These are phyloP conservation scores for Cerastis rubricosa DNA, from an alignment of 2,888 invertebrate species.

Conservation along the genomic window DNA sequence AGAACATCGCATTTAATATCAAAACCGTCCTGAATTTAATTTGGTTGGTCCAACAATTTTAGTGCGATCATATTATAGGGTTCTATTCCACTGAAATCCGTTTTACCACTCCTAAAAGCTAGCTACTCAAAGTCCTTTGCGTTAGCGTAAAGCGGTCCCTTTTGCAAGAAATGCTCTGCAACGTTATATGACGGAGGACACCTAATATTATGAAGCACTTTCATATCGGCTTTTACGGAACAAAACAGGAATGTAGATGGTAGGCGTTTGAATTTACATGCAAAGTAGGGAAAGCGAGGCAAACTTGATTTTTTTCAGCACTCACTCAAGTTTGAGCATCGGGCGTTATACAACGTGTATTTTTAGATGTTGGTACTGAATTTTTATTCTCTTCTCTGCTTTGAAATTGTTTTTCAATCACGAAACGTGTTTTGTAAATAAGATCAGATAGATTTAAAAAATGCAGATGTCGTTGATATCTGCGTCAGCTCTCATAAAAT, in stretches of 20 bases:
- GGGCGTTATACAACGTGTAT: conserved; percentile 33
- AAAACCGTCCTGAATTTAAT: conserved; percentile 56
- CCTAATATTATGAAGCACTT: conserved; percentile 75
- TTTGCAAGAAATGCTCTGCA: conserved; percentile 76
- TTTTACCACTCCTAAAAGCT: conserved; percentile 69
- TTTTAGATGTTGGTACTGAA: conserved; percentile 41
- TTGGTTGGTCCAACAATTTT: conserved; percentile 61
- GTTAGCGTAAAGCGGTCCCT: conserved; percentile 74
- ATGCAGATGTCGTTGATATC: conserved; percentile 14
- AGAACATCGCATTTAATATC: conserved; percentile 33
- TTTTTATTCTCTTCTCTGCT: conserved; percentile 24
- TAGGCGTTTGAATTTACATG: conserved; percentile 68
- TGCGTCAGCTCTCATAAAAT: conserved; percentile 6
- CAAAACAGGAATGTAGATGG: conserved; percentile 63
- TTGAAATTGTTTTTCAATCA: conserved; percentile 24
- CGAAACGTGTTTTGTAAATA: conserved; percentile 30
- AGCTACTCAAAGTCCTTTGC: conserved; percentile 75
- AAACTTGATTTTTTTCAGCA: conserved; percentile 61
- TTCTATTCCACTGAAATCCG: conserved; percentile 66
- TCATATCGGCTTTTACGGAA: conserved; percentile 72
- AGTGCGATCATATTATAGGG: conserved; percentile 62
- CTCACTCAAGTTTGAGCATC: conserved; percentile 37
- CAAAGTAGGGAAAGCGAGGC: conserved; percentile 60
- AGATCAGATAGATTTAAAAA: conserved; percentile 20
- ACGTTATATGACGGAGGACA: conserved; percentile 73